phyloP scores from a whole-genome alignment of 1,140 invertebrate genomes.

The Sitophilus oryzae region DNA sequence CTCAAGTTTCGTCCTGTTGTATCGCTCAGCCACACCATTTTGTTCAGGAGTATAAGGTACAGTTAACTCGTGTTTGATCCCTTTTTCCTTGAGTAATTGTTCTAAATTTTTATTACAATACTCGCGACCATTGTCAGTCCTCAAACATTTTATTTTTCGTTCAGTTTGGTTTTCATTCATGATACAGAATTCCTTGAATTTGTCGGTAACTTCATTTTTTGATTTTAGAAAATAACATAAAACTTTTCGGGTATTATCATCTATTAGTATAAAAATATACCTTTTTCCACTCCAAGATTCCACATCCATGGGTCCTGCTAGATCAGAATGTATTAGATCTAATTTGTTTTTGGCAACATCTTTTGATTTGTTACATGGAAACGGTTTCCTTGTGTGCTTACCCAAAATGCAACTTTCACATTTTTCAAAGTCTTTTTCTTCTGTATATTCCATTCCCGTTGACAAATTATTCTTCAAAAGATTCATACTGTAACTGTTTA shows the following conservation, averaged over 20 bases:
- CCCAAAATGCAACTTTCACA: constrained; percentile 26
- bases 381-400: constrained; percentile 22
- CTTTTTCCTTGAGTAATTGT: constrained; percentile 28
- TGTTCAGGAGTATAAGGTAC: constrained; percentile 43
- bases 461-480: constrained; percentile 21
- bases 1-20: constrained; percentile 37
- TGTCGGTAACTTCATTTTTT: constrained; percentile 34
- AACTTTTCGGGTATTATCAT: constrained; percentile 40
- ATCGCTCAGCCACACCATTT: constrained; percentile 43
- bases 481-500: constrained; percentile 13
- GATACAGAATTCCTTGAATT: constrained; percentile 30
- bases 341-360: constrained; percentile 15
- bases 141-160: constrained; percentile 33
- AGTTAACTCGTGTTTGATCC: constrained; percentile 42
- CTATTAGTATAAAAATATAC: constrained; percentile 44
- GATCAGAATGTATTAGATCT: constrained; percentile 25
- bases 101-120: constrained; percentile 33
- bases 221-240: constrained; percentile 36
- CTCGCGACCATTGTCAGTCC: constrained; percentile 39
- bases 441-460: constrained; percentile 7
- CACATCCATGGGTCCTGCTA: too few relatives aligned
- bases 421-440: constrained; percentile 4
- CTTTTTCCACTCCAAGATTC: constrained; percentile 27
- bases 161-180: constrained; percentile 40
- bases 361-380: constrained; percentile 16